Evolutionary conservation across 2,888 invertebrate genomes (phyloP).

Genomic region (Salticus scenicus): DNA sequence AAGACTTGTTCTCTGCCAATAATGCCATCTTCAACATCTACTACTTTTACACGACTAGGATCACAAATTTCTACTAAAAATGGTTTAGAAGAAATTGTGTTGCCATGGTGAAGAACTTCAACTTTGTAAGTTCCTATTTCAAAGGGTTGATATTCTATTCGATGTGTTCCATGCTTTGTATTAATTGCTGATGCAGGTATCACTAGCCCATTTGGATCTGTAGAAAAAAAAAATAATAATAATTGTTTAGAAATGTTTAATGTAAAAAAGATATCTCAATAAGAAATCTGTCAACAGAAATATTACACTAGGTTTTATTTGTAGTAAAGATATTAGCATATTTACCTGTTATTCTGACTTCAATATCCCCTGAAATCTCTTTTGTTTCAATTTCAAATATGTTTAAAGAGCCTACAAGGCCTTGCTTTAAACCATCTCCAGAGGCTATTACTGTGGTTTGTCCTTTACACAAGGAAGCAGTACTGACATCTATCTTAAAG

Average conservation of each 20-base stretch:
- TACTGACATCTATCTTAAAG: constrained; percentile 83
- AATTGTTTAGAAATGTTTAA: too few species aligned
- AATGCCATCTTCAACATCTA: constrained; percentile 76
- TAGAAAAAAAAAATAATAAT: not conserved
- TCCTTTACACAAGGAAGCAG: constrained; percentile 36
- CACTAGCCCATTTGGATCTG: constrained; percentile 79
- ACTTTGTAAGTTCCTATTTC: constrained; percentile 86
- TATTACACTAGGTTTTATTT: too few species aligned
- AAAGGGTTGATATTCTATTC: constrained; percentile 86
- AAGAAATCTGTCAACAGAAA: too few species aligned
- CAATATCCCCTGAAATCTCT: constrained; percentile 78
- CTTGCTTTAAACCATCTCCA: constrained; percentile 77
- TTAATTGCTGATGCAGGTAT: constrained; percentile 77
- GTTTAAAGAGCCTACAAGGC: constrained; percentile 77
- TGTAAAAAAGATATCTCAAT: too few species aligned
- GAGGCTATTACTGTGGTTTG: constrained; percentile 68
- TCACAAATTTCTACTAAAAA: constrained; percentile 83
- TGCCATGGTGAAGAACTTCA: constrained; percentile 81
- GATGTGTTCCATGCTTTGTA: constrained; percentile 76
- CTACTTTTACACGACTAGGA: constrained; percentile 77
- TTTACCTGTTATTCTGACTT: constrained; percentile 78
- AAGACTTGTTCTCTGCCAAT: constrained; percentile 77
- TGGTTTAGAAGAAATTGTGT: constrained; percentile 81
- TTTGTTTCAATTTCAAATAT: constrained; percentile 77
- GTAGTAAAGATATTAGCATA: constrained; percentile 13